phyloP scores from a whole-genome alignment of 1,140 invertebrate genomes.

The Belonocnema kinseyi region DNA sequence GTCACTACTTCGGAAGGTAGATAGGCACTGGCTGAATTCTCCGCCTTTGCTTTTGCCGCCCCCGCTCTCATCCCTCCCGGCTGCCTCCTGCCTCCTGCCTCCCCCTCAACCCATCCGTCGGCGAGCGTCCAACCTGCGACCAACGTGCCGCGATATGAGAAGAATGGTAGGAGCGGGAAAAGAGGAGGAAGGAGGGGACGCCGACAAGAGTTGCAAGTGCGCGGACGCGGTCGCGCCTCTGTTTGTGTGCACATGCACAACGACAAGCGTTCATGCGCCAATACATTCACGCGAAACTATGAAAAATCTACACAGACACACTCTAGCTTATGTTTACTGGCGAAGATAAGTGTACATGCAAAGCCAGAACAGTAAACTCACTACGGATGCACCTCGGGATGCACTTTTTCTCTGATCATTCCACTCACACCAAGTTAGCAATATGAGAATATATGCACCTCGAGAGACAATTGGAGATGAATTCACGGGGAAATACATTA shows the following conservation, averaged over 20 bases:
- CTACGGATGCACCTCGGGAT: constrained; percentile 31
- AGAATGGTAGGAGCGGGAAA: constrained; percentile 24
- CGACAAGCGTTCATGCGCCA: background rate
- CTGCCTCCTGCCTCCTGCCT: constrained; percentile 49
- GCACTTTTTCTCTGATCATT: background rate
- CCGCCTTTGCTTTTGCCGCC: constrained; percentile 52
- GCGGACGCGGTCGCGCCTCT: constrained; percentile 27
- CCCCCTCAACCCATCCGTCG: constrained; percentile 52
- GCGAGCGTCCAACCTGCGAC: constrained; percentile 60
- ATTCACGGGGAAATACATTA: too few species aligned
- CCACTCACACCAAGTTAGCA: too few species aligned
- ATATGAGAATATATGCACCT: too few species aligned
- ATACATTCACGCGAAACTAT: too few species aligned
- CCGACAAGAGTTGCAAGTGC: constrained; percentile 34
- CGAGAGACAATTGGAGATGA: too few species aligned
- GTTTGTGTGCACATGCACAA: constrained; percentile 46
- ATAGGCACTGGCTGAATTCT: constrained; percentile 65
- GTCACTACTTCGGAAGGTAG: constrained; percentile 62
- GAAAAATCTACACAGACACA: too few species aligned
- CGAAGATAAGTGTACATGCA: too few species aligned
- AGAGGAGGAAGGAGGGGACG: constrained; percentile 28
- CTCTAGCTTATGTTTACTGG: too few species aligned
- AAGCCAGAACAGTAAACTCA: too few species aligned
- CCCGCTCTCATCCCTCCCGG: constrained; percentile 43
- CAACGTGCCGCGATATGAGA: constrained; percentile 35